Evolutionary conservation across 2,113 vertebrate species (phyloP).

Genomic region (Panthera leo): DNA sequence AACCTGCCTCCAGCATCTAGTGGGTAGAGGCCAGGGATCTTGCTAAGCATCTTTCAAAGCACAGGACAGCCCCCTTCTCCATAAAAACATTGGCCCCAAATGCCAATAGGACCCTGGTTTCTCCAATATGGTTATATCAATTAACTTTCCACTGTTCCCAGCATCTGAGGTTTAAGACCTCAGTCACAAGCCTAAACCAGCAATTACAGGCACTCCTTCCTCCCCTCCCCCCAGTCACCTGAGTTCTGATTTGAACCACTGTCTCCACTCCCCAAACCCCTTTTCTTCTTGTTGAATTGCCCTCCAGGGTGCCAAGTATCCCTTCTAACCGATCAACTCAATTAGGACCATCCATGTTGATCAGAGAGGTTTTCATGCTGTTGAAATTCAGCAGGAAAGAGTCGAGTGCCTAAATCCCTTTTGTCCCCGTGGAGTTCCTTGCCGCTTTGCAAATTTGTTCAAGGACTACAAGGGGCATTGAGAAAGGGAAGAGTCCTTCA

Average conservation of each 20-base stretch:
- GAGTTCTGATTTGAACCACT: fast-evolving
- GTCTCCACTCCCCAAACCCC: background rate
- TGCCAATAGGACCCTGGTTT: background rate
- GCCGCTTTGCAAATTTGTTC: background rate
- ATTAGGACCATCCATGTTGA: background rate
- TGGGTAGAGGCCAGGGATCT: background rate
- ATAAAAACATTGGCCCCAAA: background rate
- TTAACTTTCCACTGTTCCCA: too few relatives aligned
- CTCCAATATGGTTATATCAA: background rate
- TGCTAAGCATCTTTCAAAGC: background rate
- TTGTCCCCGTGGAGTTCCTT: background rate
- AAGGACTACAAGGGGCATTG: background rate
- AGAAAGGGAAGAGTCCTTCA: background rate
- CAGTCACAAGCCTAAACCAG: background rate
- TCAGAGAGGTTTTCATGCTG: background rate
- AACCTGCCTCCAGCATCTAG: background rate
- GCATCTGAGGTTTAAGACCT: background rate
- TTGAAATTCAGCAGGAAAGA: background rate
- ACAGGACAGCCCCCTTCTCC: fast-evolving
- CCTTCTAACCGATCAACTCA: background rate
- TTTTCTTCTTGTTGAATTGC: background rate
- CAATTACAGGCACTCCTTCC: fast-evolving
- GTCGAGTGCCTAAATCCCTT: background rate
- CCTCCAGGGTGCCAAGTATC: background rate
- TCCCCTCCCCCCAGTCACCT: fast-evolving